A percentile compares a stretch with the other conserved stretches of the same genome.
Conservation (phyloP, 2,888 invertebrate species). For the Synergus itoensis region DNA sequence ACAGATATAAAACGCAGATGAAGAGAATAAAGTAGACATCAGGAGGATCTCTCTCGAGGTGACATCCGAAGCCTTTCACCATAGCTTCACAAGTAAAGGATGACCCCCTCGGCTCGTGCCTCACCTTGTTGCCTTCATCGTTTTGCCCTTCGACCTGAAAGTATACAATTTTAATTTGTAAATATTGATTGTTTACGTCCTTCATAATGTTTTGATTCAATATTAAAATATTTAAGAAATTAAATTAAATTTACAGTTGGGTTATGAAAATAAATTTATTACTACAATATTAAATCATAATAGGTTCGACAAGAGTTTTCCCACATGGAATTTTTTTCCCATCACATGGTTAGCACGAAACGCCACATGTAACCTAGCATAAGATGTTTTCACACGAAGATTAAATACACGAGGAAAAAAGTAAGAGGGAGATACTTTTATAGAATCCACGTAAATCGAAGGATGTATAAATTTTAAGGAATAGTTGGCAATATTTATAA, state of each 20-base stretch:
- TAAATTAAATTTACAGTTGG: background rate
- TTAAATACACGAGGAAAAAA: background rate
- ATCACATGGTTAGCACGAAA: background rate
- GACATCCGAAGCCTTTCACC: slow-evolving; percentile 69
- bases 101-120: slow-evolving; percentile 70
- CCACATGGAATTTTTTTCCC: background rate
- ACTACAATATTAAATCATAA: background rate
- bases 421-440: background rate
- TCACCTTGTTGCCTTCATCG: slow-evolving; percentile 72
- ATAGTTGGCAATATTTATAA: too few species aligned
- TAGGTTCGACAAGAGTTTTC: background rate
- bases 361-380: background rate
- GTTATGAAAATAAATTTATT: background rate
- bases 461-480: too few species aligned
- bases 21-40: slow-evolving; percentile 66
- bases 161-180: slow-evolving; percentile 35
- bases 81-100: slow-evolving; percentile 71
- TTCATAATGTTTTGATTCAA: background rate
- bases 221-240: background rate
- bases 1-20: slow-evolving; percentile 59
- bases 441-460: background rate
- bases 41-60: slow-evolving; percentile 69
- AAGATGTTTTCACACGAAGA: background rate
- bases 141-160: slow-evolving; percentile 69
- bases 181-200: too few species aligned